These are phyloP conservation scores for Macrotus californicus DNA, from an alignment of 2,113 vertebrate genomes.

Conservation along the genomic window DNA sequence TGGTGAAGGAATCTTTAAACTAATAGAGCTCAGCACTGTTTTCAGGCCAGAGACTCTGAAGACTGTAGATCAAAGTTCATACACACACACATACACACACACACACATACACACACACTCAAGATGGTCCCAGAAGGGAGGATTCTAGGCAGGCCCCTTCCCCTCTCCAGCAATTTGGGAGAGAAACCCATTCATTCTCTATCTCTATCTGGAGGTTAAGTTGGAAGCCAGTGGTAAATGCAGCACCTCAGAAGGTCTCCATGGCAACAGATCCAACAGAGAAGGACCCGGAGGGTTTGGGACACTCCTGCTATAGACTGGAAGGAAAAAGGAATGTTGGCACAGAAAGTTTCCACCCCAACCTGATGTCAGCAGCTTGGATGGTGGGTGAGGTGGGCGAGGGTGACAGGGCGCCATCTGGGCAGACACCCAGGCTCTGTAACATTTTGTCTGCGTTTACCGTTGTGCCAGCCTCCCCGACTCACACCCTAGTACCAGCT, in stretches of 20 bases:
- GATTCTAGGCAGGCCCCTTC: neutral
- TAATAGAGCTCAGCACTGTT: neutral
- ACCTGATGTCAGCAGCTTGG: neutral
- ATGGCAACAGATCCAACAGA: neutral
- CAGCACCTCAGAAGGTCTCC: neutral
- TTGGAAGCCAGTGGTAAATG: neutral
- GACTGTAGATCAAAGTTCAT: neutral
- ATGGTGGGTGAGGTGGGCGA: neutral
- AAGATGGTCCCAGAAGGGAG: neutral
- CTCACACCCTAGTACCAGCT: no score
- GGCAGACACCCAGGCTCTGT: fast-evolving
- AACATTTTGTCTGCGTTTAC: neutral
- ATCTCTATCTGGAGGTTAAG: neutral
- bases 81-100: neutral
- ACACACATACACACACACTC: neutral
- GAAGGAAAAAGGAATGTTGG: neutral
- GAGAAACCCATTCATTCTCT: neutral
- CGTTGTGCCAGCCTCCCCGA: neutral
- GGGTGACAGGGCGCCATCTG: neutral
- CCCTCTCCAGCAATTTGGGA: neutral
- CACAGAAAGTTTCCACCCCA: neutral
- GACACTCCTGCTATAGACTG: neutral
- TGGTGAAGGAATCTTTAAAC: neutral
- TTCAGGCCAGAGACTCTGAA: neutral
- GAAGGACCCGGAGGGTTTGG: neutral